Evolutionary conservation across 2,888 invertebrate species (phyloP), one percentile per base, ranked within the genome.

Genomic region (Bimastos eiseni): DNA sequence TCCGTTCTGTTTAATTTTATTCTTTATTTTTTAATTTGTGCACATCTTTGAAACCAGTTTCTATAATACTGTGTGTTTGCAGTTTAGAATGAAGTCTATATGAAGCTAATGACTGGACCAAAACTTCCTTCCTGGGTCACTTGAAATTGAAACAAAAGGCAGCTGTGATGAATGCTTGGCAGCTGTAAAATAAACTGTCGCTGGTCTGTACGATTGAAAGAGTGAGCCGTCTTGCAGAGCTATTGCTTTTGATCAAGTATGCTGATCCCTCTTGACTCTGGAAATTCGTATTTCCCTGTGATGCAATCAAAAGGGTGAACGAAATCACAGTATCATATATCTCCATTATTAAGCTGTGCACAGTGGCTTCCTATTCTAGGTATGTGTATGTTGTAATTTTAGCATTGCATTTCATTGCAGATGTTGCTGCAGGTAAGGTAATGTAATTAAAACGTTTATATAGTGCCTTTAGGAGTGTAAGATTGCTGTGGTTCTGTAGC

Each of bases 321-420:
- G n/a, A 4, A n/a, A 70, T 70, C 13, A 70, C 70, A 1, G n/a
- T 70, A 70, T 49, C 49, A 49, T n/a, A n/a, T 70, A n/a, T 70
- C n/a, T 70, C n/a, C 30, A 70, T 70, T n/a, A n/a, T n/a, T 70
- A n/a, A 70, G 11, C 70, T n/a, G 6, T 41, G 6, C 6, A 41
- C 15, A 15, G 15, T 41, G 41, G 70, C 70, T 70, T n/a, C 70
- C 70, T 8, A 11, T 70, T 70, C 70, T n/a, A 70, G 70, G 30
- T n/a, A 70, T 70, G 70, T 70, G 70, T 70, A 70, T 70, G 30
- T 70, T 70, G 70, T 70, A 70, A 70, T 70, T 70, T n/a, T n/a
- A 70, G n/a, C n/a, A n/a, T 70, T 70, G 70, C n/a, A 70, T n/a
- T n/a, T 70, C 30, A n/a, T 70, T 70, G 30, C 30, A 70, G 17